Base-by-base conservation (phyloP, 2,888 invertebrate species). In the Drosophila neotestacea region DNA sequence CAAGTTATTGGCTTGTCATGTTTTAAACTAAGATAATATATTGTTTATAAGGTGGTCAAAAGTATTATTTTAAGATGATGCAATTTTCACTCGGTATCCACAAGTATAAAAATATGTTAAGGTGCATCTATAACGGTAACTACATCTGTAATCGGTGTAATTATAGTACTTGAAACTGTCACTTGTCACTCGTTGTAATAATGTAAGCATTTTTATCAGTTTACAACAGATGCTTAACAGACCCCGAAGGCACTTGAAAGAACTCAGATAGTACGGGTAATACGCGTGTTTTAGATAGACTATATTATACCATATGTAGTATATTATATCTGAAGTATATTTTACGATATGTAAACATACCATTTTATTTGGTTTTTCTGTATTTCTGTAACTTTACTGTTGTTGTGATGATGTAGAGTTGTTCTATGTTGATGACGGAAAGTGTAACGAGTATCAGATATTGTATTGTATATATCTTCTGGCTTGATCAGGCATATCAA, bases 321-420 rank as follows among this genome's bases (percentile, higher is more conserved):
- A 54, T 27, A 38, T 16, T 11, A 38, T 36, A 34, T 34, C 13
- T 42, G 41, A n/a, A 42, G 22, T 55, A 47, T 11, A 9, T 52
- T 11, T 28, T 56, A 4, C 47, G 34, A 64, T 60, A 38, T 70
- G 51, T 76, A 62, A 64, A 76, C 75, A 61, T 77, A 76, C 75
- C 75, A 76, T 76, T 63, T 64, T 72, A 32, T 34, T 36, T 22
- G 32, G 11, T 7, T 36, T 34, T 30, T 5, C 1, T 22, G 22
- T 36, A 11, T 16, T n/a, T 30, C 30, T 47, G 3, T 27, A 6
- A 4, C 7, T 30, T 30, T 30, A 5, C 13, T 6, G 7, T 7
- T 41, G 39, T 34, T 48, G 10, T 38, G 16, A 16, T 38, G 0
- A 6, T 32, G 32, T 32, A 9, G 32, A 7, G 6, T 32, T 32